phyloP scores from a whole-genome alignment of 2,797 vertebrate species.

The Sebastes itinus region DNA sequence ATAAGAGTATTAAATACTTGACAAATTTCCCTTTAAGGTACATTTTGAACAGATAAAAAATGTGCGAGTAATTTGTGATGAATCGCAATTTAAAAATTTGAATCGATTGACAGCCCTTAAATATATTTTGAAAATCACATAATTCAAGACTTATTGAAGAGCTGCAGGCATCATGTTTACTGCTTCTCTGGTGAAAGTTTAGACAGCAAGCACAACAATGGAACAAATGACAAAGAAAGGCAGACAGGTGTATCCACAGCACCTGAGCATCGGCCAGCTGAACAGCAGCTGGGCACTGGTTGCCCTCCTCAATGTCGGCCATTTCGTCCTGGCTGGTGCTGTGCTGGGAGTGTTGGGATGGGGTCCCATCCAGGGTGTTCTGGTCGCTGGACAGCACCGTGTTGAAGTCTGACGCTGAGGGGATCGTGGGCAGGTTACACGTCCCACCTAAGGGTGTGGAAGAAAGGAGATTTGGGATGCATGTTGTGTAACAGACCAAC shows the following conservation, averaged over 20 bases:
- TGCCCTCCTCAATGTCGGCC: slow-evolving; percentile 92
- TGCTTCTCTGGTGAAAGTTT: not conserved
- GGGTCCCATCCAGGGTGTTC: slow-evolving; percentile 96
- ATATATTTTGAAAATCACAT: no score
- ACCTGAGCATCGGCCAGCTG: slow-evolving; percentile 98
- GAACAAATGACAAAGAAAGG: not conserved
- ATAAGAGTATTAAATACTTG: no score
- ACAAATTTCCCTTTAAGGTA: no score
- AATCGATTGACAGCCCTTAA: no score
- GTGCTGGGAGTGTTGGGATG: slow-evolving; percentile 95
- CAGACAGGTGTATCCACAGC: not conserved
- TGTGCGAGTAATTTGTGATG: no score
- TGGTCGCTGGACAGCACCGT: slow-evolving; percentile 96
- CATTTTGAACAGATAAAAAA: no score
- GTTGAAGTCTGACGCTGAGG: slow-evolving; percentile 98
- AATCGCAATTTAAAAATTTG: no score
- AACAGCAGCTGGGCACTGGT: slow-evolving; percentile 95
- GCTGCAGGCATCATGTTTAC: not conserved
- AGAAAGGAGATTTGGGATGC: slow-evolving; percentile 35
- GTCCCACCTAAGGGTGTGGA: slow-evolving; percentile 78
- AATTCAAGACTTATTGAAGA: no score
- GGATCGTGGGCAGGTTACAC: slow-evolving; percentile 95
- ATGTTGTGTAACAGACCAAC: not conserved
- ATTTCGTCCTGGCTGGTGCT: slow-evolving; percentile 97
- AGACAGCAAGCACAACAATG: not conserved